Base-by-base conservation (phyloP, 2,113 vertebrate genomes). In the Illadopsis cleaveri region DNA sequence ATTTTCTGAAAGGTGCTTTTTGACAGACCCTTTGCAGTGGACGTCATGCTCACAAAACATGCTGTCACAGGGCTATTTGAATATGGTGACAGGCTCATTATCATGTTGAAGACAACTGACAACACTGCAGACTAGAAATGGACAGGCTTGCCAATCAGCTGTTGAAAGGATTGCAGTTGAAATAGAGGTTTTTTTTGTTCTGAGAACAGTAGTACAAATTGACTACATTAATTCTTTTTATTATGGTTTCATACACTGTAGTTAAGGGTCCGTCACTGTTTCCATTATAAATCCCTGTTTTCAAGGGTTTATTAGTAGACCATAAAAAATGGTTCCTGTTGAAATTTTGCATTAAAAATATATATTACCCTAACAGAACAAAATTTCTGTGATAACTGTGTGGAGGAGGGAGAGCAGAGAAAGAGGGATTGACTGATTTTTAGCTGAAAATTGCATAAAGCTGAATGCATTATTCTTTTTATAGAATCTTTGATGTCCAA, bases 51-150 rank as follows among this genome's bases (percentile, higher is more conserved):
- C 98, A 98, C 98, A 98, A 98, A 98, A 98, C 97, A 96, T 95
- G 97, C 98, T 98, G 98, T 98, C 98, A 98, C 97, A 7, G 92
- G 98, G 97, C 98, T 98, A 98, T 98, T 98, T 98, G 98, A 98
- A 98, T 98, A 98, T 97, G 97, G 97, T 98, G 98, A 98, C 98
- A 99, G 98, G 97, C 98, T 99, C 98, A 98, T 99, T 98, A 98
- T 98, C 98, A 98, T 98, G 98, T 98, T 97, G 98, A 98, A 98
- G 98, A 97, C 97, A 97, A 98, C 96, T 98, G 98, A 98, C 98
- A 98, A 98, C 98, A 96, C 97, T 96, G 97, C 93, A 96, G 97
- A 98, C 97, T 97, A 97, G 97, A 97, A 98, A 98, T 97, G 98
- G 97, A 98, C 98, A 98, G 98, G 97, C 95, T 98, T 98, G 98